A percentile compares a stretch with the other conserved stretches of the same genome.
Evolutionary conservation across 2,113 vertebrate species (phyloP).

Genomic region (Lanius ludovicianus): DNA sequence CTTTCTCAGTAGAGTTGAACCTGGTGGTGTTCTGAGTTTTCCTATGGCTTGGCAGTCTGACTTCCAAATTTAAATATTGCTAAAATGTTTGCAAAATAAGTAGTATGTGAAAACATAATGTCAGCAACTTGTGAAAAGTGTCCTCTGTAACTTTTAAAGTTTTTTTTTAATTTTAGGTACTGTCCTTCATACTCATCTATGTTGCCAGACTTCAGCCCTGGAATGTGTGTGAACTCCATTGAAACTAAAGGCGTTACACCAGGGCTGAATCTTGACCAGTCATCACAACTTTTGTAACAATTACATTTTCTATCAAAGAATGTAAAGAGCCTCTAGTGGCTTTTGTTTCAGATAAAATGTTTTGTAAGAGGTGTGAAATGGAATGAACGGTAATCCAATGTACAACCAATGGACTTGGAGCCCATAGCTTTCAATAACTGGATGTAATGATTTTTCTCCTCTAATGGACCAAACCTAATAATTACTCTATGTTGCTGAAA

Average conservation of each 20-base stretch:
- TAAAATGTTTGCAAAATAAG: conserved; percentile 58
- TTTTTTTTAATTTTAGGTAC: not conserved
- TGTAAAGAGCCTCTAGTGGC: not conserved
- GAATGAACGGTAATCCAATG: not conserved
- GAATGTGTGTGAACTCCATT: not conserved
- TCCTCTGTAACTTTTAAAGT: not conserved
- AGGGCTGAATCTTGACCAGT: not conserved
- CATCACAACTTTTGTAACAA: not conserved
- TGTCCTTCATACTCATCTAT: not conserved
- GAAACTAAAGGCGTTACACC: not conserved
- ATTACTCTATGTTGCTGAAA: not conserved
- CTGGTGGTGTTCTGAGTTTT: conserved; percentile 26
- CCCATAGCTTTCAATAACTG: not conserved
- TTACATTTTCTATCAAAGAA: not conserved
- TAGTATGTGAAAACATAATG: not conserved
- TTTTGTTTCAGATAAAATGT: not conserved
- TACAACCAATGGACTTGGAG: not conserved
- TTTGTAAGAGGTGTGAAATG: not conserved
- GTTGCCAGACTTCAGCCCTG: not conserved
- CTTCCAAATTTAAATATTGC: conserved; percentile 53
- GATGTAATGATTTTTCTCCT: not conserved
- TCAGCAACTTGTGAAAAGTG: not conserved
- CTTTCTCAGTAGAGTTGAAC: conserved; percentile 55
- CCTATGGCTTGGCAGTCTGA: conserved; percentile 32
- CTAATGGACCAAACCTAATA: conserved; percentile 10